phyloP scores from a whole-genome alignment of 2,113 vertebrate species.

The Zingel zingel region DNA sequence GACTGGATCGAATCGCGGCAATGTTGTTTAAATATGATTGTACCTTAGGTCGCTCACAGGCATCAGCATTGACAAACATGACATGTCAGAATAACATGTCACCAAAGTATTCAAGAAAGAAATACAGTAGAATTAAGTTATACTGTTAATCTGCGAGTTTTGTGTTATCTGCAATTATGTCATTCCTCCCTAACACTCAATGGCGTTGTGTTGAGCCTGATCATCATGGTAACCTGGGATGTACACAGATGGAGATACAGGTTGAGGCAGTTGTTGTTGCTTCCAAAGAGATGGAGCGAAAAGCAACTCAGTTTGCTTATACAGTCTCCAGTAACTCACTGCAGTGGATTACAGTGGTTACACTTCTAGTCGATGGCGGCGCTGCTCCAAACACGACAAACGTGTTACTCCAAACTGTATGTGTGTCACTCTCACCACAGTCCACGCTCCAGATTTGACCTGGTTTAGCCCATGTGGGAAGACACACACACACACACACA shows the following conservation, averaged over 20 bases:
- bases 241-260: neutral
- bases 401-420: conserved; percentile 39
- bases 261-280: neutral
- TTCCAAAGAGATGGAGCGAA: neutral
- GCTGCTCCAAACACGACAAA: conserved; percentile 41
- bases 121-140: neutral
- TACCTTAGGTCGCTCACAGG: neutral
- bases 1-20: neutral
- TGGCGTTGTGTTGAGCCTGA: neutral
- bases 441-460: conserved; percentile 64
- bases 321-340: conserved; percentile 16
- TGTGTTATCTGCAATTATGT: neutral
- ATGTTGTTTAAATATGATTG: neutral
- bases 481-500: conserved; percentile 15
- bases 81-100: no score
- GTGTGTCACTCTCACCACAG: conserved; percentile 47
- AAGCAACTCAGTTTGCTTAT: neutral
- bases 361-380: neutral
- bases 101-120: neutral
- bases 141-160: neutral
- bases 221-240: neutral
- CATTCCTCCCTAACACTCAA: neutral
- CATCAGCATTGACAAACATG: neutral
- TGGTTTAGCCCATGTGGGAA: conserved; percentile 55
- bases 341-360: neutral